Conservation (phyloP, 1,140 invertebrate species). For the Rhagoletis zephyria region DNA sequence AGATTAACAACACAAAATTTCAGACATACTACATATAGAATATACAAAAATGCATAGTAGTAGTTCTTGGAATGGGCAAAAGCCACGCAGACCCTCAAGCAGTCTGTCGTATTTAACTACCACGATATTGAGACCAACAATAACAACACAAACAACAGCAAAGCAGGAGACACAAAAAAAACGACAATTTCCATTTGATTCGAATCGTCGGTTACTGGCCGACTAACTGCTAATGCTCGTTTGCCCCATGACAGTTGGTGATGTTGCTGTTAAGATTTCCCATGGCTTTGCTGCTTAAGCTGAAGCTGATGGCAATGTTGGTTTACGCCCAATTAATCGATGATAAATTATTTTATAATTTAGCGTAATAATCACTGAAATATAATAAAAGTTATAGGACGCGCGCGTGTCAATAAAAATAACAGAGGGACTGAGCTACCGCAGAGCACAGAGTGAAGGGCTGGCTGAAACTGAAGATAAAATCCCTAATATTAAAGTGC, state of each 20-base stretch:
- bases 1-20: not conserved
- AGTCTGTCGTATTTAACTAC: not conserved
- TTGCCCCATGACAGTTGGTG: not conserved
- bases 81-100: conserved; percentile 4
- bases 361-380: conserved; percentile 60
- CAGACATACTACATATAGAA: not conserved
- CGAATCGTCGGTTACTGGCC: not conserved
- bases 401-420: too few relatives aligned
- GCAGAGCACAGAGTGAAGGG: not conserved
- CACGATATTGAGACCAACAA: not conserved
- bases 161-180: too few relatives aligned
- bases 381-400: conserved; percentile 53
- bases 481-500: not conserved
- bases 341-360: conserved; percentile 73
- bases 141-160: not conserved
- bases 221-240: not conserved
- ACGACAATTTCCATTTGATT: conserved; percentile 6
- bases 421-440: not conserved
- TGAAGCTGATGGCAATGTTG: not conserved
- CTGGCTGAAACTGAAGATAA: not conserved
- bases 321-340: conserved; percentile 73
- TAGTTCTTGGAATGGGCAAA: not conserved
- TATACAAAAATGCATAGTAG: not conserved
- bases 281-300: too few relatives aligned
- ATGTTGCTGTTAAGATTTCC: too few relatives aligned